Conservation (phyloP, 2,797 vertebrate genomes). For the Sciurus carolinensis region DNA sequence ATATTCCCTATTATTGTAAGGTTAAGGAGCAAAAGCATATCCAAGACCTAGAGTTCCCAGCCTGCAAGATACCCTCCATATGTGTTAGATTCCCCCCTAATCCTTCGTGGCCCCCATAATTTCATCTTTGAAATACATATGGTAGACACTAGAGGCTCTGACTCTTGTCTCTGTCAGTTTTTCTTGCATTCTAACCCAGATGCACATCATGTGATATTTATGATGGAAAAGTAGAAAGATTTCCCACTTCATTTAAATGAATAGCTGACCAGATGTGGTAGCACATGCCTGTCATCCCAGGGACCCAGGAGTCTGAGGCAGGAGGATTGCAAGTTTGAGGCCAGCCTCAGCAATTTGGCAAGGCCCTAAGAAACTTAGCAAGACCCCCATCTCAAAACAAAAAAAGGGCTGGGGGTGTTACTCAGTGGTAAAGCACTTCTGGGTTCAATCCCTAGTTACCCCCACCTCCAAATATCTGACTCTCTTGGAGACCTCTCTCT, state of each 20-base stretch:
- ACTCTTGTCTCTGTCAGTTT: slow-evolving; percentile 72
- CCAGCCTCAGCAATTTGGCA: no score
- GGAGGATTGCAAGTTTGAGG: no score
- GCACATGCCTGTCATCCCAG: no score
- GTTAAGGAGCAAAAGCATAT: not conserved
- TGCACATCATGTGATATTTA: slow-evolving; percentile 73
- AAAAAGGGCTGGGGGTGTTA: no score
- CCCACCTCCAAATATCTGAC: no score
- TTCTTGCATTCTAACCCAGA: slow-evolving; percentile 80
- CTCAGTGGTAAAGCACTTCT: no score
- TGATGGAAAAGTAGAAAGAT: slow-evolving; percentile 77
- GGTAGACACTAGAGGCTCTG: slow-evolving; percentile 65
- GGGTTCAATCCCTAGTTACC: no score
- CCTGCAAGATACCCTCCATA: not conserved
- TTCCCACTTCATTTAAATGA: slow-evolving; percentile 47
- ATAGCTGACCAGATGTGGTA: not conserved
- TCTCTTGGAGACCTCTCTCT: slow-evolving; percentile 4
- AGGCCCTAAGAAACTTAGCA: no score
- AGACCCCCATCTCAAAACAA: no score
- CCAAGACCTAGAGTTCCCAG: not conserved
- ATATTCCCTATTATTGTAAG: not conserved
- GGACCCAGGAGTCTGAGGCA: no score
- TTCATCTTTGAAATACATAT: slow-evolving; percentile 47
- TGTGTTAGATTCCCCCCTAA: not conserved
- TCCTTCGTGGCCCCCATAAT: not conserved